Evolutionary conservation across 2,888 invertebrate species (phyloP), one percentile per base, ranked within the genome.

Genomic region (Coenonympha glycerion): DNA sequence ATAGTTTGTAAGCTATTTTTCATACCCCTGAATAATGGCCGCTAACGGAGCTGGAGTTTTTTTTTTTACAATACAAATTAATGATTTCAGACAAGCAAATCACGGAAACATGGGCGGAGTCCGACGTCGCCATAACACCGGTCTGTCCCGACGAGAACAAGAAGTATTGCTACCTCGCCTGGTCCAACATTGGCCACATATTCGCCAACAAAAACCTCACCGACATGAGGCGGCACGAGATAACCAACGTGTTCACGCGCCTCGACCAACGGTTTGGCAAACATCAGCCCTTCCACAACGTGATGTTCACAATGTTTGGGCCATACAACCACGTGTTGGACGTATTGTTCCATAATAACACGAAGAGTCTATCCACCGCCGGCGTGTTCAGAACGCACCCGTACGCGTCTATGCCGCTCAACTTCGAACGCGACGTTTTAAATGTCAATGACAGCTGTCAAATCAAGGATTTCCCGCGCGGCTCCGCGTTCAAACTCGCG

Each of bases 261-360:
- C 82, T 94, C 64, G 93, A 94, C 66, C 86, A 89, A 59, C 73
- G 92, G 22, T 94, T 94, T 69, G 94, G 94, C 33, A 89, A 89
- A 66, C 86, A 85, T 44, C 71, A 75, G 6, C 77, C 80, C 1
- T 82, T 83, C 63, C 87, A 89, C 11, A 91, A 89, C 0, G 87
- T 89, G 0, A 88, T 92, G 56, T 92, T 94, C 61, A 89, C 91
- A 0, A 83, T 95, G 77, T 94, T 91, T 57, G 93, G 92, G 0
- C 73, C 88, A 0, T 94, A 89, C 62, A 92, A 93, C 58, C 90
- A 89, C 30, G 73, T 88, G 55, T 77, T 78, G 16, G 87, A 93
- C 65, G 78, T 95, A 0, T 75, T 95, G 30, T 95, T 95, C 64
- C 90, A 90, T 54, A 89, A 90, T 63, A 85, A 79, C 6, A 90